Conservation (phyloP, 2,113 vertebrate genomes). For the Sapayoa aenigma region DNA sequence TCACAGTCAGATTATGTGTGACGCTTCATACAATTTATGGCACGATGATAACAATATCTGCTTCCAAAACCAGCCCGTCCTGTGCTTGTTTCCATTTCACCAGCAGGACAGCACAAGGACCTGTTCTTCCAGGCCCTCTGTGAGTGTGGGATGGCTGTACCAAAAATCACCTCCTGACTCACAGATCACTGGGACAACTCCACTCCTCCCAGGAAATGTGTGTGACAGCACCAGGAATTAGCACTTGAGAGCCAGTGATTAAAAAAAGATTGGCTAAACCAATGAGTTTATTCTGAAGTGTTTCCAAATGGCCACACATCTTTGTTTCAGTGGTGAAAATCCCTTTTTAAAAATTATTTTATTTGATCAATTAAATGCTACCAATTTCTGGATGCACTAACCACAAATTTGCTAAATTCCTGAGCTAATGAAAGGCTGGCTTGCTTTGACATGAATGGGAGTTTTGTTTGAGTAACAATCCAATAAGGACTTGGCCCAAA, state of each 20-base stretch:
- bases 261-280: neutral
- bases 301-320: conserved; percentile 23
- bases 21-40: fast-evolving
- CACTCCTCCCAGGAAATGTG: neutral
- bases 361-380: conserved; percentile 55
- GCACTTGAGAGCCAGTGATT: neutral
- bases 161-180: neutral
- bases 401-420: conserved; percentile 65
- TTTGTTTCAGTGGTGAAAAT: conserved; percentile 33
- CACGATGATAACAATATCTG: neutral
- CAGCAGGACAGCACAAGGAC: neutral
- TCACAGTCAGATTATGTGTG: neutral
- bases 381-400: conserved; percentile 54
- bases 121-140: neutral
- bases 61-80: neutral
- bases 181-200: neutral
- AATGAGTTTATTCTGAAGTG: conserved; percentile 19
- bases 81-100: neutral
- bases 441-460: conserved; percentile 67
- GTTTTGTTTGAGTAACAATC: conserved; percentile 67
- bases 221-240: neutral
- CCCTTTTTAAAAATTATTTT: conserved; percentile 32
- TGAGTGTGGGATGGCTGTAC: neutral
- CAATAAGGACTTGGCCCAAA: conserved; percentile 62
- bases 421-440: conserved; percentile 66